Evolutionary conservation across 2,113 vertebrate species (phyloP), one percentile per base, ranked within the genome.

Genomic region (Pollimyrus isidori): DNA sequence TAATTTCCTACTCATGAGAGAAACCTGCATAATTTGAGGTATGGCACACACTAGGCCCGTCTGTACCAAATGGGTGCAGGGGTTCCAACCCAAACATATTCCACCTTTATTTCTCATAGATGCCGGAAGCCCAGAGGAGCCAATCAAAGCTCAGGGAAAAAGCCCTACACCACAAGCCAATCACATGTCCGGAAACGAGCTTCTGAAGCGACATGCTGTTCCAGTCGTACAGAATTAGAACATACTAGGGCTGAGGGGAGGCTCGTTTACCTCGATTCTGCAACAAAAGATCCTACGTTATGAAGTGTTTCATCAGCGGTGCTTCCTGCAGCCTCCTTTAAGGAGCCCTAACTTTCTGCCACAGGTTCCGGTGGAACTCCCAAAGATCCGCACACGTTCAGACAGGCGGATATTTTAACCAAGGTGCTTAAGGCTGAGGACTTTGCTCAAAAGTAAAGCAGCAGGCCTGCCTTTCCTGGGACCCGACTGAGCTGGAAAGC

Each of bases 1-100:
- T 95, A 91, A 95, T 95, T 95, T 94, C 87, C 58, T 93, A 94
- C 93, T 94, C 93, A 86, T 93, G 92, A 94, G 93, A 91, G 94
- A 94, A 95, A 94, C 93, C 92, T 90, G 91, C 91, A 94, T 95
- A 93, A 94, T 94, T 93, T 94, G 90, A 92, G 92, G 92, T 92
- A 91, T 91, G 92, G 92, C 90, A 88, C 93, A 50, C 65, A 92
- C 91, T 89, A 45, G 91, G 92, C 93, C 93, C 94, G 93, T 94
- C 93, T 93, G 88, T 3, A 85, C 92, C 88, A 92, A 94, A 94
- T 90, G 90, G 92, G 89, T 91, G 92, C 90, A 80, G 13, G 93
- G 91, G 91, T 93, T 92, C 91, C 93, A 92, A 88, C 35, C 69
- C 91, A 86, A 91, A 90, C 89, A 89, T 17, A 65, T 49, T 42